phyloP scores from a whole-genome alignment of 2,888 invertebrate genomes.

The Drosophila rellima region DNA sequence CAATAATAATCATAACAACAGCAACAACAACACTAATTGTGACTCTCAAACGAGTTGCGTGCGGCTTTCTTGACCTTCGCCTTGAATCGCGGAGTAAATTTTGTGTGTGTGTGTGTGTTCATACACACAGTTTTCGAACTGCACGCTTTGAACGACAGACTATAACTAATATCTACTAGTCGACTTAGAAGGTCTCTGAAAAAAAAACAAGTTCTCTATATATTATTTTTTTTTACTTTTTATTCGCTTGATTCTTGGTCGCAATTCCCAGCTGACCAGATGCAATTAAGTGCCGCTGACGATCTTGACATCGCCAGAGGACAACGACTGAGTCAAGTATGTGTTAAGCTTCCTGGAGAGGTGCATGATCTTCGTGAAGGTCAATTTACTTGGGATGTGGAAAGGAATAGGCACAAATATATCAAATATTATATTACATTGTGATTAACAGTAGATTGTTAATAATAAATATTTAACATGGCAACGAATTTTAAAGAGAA shows the following conservation, averaged over 20 bases:
- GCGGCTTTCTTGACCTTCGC: conserved; percentile 71
- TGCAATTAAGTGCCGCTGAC: conserved; percentile 4
- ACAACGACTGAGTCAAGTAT: conserved; percentile 3
- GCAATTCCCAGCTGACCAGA: conserved; percentile 21
- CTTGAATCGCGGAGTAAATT: conserved; percentile 62
- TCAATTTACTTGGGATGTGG: background rate
- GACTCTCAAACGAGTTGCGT: conserved; percentile 59
- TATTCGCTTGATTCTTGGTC: conserved; percentile 14
- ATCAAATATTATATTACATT: background rate
- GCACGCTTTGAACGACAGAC: conserved; percentile 25
- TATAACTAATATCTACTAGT: conserved; percentile 18
- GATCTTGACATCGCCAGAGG: conserved; percentile 42
- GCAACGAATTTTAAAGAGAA: background rate
- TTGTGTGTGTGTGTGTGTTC: background rate
- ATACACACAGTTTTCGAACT: conserved; percentile 24
- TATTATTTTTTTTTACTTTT: background rate
- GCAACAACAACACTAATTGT: conserved; percentile 11
- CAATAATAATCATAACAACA: background rate
- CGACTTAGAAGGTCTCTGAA: conserved; percentile 14
- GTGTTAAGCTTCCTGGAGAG: conserved; percentile 12
- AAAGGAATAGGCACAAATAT: background rate
- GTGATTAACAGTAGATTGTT: background rate
- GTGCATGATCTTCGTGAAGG: conserved; percentile 17
- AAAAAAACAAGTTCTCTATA: conserved; percentile 6
- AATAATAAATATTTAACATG: background rate